These are phyloP conservation scores for Ophiodon elongatus DNA, from an alignment of 2,113 vertebrate species.

Conservation along the genomic window DNA sequence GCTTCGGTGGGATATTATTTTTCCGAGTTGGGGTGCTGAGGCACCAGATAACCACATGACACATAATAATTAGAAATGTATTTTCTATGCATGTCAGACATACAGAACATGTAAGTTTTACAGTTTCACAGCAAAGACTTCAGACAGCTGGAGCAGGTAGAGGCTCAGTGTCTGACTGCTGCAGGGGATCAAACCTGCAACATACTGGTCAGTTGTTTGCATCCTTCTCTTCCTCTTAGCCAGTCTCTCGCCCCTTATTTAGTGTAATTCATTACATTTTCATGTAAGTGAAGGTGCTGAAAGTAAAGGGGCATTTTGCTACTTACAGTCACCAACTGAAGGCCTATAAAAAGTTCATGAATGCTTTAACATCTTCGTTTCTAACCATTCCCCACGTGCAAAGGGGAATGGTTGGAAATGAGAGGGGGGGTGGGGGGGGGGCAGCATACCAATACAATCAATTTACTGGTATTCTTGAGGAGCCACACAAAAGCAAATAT, in stretches of 20 bases:
- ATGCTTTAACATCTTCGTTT: background rate
- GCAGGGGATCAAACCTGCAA: conserved; percentile 12
- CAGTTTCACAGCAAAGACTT: background rate
- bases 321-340: background rate
- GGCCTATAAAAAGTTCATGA: background rate
- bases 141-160: conserved; percentile 11
- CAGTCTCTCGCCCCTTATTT: background rate
- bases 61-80: conserved; percentile 50
- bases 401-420: too few relatives aligned
- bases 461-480: background rate
- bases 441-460: background rate
- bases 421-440: too few relatives aligned
- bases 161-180: background rate
- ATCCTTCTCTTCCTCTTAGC: background rate
- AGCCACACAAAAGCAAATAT: background rate
- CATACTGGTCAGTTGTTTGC: background rate
- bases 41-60: conserved; percentile 63
- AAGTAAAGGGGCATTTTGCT: background rate
- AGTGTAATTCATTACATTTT: background rate
- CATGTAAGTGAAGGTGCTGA: background rate
- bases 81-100: conserved; percentile 26
- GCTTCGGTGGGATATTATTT: conserved; percentile 39
- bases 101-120: background rate
- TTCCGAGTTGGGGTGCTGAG: conserved; percentile 21
- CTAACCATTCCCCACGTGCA: background rate